Conservation (phyloP, 53 echinoderm and acorn worm genomes). For the Hippasteria phrygiana region DNA sequence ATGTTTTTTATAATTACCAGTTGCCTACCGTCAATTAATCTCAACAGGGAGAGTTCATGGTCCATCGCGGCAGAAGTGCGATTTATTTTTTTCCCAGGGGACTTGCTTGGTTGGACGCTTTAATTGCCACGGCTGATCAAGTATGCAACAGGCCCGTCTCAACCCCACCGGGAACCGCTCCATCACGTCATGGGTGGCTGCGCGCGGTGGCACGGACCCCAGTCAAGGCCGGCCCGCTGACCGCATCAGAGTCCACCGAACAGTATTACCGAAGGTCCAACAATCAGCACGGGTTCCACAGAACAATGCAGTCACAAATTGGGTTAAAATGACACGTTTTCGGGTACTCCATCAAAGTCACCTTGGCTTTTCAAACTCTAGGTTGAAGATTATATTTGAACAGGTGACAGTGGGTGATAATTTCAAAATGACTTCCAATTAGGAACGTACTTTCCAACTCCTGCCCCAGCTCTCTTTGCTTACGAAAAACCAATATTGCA, state of each 20-base stretch:
- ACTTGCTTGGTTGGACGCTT: slow-evolving; percentile 9
- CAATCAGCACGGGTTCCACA: neutral
- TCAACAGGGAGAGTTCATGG: neutral
- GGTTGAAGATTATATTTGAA: neutral
- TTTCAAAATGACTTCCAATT: neutral
- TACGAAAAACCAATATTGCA: neutral
- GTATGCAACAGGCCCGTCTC: slow-evolving; percentile 31
- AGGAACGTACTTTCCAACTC: neutral
- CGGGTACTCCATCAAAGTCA: slow-evolving; percentile 42
- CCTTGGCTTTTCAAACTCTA: neutral
- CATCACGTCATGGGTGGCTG: slow-evolving; percentile 49
- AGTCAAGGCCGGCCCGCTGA: slow-evolving; percentile 39
- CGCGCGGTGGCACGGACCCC: slow-evolving; percentile 12
- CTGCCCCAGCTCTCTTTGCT: too few relatives aligned
- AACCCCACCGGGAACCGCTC: slow-evolving; percentile 4
- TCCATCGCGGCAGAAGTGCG: neutral
- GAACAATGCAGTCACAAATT: slow-evolving; percentile 47
- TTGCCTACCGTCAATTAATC: neutral
- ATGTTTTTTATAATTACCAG: neutral
- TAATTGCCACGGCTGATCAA: slow-evolving; percentile 34
- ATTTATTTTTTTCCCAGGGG: slow-evolving; percentile 6
- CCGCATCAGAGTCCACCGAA: neutral
- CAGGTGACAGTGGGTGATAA: neutral
- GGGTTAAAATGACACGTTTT: slow-evolving; percentile 50
- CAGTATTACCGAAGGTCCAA: neutral